phyloP scores from a whole-genome alignment of 2,797 vertebrate species.

The Fundulus diaphanus region DNA sequence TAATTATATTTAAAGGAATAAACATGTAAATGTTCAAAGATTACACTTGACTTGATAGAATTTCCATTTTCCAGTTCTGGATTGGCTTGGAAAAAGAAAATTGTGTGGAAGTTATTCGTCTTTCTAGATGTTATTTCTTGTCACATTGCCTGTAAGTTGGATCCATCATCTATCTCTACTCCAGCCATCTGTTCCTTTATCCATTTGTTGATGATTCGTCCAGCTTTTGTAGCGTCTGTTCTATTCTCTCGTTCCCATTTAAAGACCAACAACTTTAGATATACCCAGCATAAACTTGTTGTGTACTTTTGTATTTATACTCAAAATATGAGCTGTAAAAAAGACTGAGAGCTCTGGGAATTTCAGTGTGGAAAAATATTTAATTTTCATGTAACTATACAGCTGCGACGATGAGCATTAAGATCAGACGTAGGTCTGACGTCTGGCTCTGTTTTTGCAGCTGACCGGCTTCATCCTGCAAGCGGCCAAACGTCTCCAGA shows the following conservation, averaged over 20 bases:
- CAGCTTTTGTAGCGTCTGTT: background rate
- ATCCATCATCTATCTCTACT: background rate
- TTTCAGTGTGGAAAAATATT: background rate
- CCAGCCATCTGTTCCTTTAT: background rate
- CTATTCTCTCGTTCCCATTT: background rate
- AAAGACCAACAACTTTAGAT: background rate
- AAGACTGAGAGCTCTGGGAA: background rate
- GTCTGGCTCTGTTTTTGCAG: conserved; percentile 69
- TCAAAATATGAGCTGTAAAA: background rate
- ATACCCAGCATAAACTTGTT: background rate
- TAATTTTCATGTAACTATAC: background rate
- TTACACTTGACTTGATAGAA: background rate
- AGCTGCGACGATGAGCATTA: background rate
- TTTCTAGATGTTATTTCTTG: background rate
- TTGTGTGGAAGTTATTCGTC: background rate
- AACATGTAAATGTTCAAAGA: background rate
- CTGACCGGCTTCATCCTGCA: conserved; percentile 89
- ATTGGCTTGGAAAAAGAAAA: background rate
- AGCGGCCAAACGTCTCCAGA: conserved; percentile 90
- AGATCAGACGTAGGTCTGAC: background rate
- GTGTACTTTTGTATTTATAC: background rate
- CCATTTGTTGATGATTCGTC: background rate
- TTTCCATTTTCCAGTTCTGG: background rate
- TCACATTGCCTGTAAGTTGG: background rate
- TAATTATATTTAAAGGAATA: background rate